Base-by-base conservation (phyloP, 2,888 invertebrate species). In the Gibbula magus region DNA sequence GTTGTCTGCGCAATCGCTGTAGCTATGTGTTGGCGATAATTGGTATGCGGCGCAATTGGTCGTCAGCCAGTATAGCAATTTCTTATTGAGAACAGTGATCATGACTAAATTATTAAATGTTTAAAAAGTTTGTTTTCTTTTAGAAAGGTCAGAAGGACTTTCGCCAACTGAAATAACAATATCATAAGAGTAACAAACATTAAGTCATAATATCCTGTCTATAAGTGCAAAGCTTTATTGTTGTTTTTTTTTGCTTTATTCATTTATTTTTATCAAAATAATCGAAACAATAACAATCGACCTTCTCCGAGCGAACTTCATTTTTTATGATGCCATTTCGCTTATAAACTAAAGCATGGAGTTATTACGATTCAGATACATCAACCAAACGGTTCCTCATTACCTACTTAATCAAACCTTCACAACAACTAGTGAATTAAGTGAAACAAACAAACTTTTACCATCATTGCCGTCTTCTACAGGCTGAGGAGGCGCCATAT, bases 401-500 rank as follows among this genome's bases (percentile, higher is more conserved):
- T 45, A 45, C 10, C 45, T 8, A 13, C 45, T 1, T 45, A 10
- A 45, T 45, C 45, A 10, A 45, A 10, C 45, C 45, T 7, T 45
- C 45, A 45, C 4, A 45, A 10, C 13, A 10, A 1, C 45, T 45
- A 8, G 13, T 20, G 10, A 8, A 29, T 13, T 16, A 61, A 61
- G 22, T 29, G n/a, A 61, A 61, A 29, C 22, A 2, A 61, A 29
- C 22, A 35, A 16, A 70, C 35, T 70, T 35, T 70, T 29, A 35
- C 35, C 35, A 35, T 70, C 70, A 35, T 70, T 39, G 20, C 70
- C 70, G 20, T 20, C 70, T 70, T 70, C 70, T 32, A 35, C 70
- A 5, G 70, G 39, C 70, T 70, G 70, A 70, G 70, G 32, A 70
- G 70, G 70, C 70, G 70, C 70, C 70, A 70, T 70, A 70, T 70